A percentile compares a stretch with the other conserved stretches of the same genome.
Evolutionary conservation across 2,888 invertebrate genomes (phyloP).

Genomic region (Sinhomidia bicolor): DNA sequence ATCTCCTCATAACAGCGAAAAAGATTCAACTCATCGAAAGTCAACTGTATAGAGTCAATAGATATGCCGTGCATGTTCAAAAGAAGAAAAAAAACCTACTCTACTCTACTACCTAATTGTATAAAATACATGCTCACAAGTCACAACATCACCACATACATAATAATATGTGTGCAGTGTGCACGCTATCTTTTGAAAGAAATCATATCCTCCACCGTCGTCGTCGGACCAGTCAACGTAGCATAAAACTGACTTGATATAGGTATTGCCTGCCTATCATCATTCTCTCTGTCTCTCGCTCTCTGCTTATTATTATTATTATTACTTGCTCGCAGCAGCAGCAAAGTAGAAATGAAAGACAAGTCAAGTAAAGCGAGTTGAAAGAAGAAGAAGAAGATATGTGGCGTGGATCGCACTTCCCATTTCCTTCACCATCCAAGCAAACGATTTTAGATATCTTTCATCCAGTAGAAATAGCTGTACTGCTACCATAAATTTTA

Average conservation of each 20-base stretch:
- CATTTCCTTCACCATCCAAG: slow-evolving; percentile 35
- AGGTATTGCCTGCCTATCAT: background rate
- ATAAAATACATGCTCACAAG: background rate
- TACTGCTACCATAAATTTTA: background rate
- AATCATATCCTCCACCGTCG: background rate
- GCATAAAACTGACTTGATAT: slow-evolving; percentile 12
- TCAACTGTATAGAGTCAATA: background rate
- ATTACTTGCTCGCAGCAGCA: background rate
- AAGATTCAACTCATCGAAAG: background rate
- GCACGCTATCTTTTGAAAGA: background rate
- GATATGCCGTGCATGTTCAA: background rate
- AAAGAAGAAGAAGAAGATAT: slow-evolving; percentile 9
- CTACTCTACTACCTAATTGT: background rate
- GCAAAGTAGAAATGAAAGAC: background rate
- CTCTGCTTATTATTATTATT: background rate
- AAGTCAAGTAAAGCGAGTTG: slow-evolving; percentile 3
- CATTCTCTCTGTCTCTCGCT: background rate
- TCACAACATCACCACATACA: background rate
- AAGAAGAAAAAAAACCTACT: too few species aligned
- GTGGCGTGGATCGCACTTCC: slow-evolving; percentile 51
- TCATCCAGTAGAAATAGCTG: background rate
- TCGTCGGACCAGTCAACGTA: background rate
- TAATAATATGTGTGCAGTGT: background rate
- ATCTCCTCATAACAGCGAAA: background rate
- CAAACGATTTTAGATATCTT: background rate